phyloP scores from a whole-genome alignment of 2,888 invertebrate species.

The Formica aserva region DNA sequence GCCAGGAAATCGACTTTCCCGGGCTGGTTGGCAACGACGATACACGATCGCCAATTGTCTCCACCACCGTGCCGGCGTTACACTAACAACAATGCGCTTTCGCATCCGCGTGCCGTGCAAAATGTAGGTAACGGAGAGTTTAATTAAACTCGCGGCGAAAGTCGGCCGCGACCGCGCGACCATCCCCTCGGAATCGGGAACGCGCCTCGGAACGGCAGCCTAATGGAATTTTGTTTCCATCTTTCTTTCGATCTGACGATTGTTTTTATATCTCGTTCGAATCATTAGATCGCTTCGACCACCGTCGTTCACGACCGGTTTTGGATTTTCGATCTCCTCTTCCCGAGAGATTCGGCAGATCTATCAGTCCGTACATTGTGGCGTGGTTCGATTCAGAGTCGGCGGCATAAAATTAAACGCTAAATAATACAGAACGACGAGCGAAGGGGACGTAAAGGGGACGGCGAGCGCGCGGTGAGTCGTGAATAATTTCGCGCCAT shows the following conservation, averaged over 20 bases:
- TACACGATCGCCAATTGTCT: conserved; percentile 69
- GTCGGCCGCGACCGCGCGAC: conserved; percentile 48
- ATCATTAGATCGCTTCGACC: not conserved
- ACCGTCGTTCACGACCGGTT: not conserved
- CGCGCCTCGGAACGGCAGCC: not conserved
- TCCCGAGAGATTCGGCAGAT: not conserved
- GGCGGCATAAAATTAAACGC: conserved; percentile 35
- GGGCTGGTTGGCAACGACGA: conserved; percentile 52
- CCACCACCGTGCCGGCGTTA: not conserved
- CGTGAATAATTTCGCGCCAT: conserved; percentile 45
- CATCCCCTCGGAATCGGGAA: conserved; percentile 42
- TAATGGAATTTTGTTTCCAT: not conserved
- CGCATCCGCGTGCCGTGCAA: conserved; percentile 41
- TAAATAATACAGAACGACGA: conserved; percentile 50
- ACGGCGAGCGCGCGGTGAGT: not conserved
- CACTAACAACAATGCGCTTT: conserved; percentile 53
- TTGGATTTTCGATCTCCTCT: not conserved
- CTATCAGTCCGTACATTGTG: not conserved
- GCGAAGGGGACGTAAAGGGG: conserved; percentile 21
- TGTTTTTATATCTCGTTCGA: not conserved
- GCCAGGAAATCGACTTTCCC: conserved; percentile 73
- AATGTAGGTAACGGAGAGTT: conserved; percentile 72
- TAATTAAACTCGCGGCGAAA: conserved; percentile 77
- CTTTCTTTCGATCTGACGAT: not conserved
- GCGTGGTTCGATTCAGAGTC: not conserved